These are phyloP conservation scores for Stegodyphus mimosarum DNA, from an alignment of 1,140 invertebrate species.

Conservation along the genomic window DNA sequence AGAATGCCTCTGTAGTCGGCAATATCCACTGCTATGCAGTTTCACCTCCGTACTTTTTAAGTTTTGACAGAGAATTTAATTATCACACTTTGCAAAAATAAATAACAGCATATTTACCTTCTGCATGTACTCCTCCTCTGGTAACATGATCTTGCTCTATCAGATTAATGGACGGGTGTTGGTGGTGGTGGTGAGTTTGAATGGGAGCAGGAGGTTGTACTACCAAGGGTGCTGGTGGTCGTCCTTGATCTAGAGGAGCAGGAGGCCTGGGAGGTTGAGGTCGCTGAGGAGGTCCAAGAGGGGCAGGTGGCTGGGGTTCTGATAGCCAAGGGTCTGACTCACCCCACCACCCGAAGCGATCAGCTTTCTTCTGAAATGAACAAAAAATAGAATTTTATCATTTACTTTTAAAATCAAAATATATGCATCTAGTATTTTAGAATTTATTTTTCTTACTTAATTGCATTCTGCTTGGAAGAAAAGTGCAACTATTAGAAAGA, in stretches of 20 bases:
- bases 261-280: conserved; percentile 6
- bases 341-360: conserved; percentile 32
- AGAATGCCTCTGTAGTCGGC: neutral
- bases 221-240: conserved; percentile 14
- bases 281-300: conserved; percentile 13
- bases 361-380: conserved; percentile 13
- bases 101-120: conserved; percentile 2
- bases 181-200: neutral
- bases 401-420: neutral
- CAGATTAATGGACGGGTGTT: neutral
- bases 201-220: neutral
- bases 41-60: neutral
- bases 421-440: neutral
- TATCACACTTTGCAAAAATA: neutral
- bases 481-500: neutral
- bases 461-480: neutral
- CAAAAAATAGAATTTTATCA: neutral
- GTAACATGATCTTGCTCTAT: conserved; percentile 11
- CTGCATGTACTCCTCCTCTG: conserved; percentile 25
- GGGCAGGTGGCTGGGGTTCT: conserved; percentile 22
- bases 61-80: neutral
- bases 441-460: neutral
- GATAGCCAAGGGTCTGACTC: conserved; percentile 20
- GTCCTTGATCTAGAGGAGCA: neutral
- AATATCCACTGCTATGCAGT: neutral